Evolutionary conservation across 1,140 invertebrate genomes (phyloP), one percentile per base, ranked within the genome.

Genomic region (Nasonia vitripennis): DNA sequence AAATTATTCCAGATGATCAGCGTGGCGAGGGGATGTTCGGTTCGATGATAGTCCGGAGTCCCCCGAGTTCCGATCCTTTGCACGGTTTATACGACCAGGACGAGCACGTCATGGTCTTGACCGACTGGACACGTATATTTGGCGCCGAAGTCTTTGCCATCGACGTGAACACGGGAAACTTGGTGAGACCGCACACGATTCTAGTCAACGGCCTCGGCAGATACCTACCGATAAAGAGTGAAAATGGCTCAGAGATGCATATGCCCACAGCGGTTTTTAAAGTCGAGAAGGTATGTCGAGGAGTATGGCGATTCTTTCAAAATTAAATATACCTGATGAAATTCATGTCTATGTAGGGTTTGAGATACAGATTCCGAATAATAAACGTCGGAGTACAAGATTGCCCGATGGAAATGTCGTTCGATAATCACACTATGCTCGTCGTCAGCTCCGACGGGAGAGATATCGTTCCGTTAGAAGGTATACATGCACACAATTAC

Each of bases 361-460:
- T 20, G 14, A 87, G 91, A 34, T 94, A 95, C 87, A 89, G 94
- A 86, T 97, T 98, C 88, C 93, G 98, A 23, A 91, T 98, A n/a
- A 96, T 98, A 62, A 98, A 98, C 90, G 97, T 97, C 4, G 97
- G 97, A 89, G 96, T 98, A 89, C 93, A 98, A 2, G 97, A 98
- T 90, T 98, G 97, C 89, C 97, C 98, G 0, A 96, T 98, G 75
- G 95, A 97, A 89, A 89, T 98, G 75, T 97, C 97, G 0, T 94
- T 98, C 17, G 97, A 98, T 87, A 95, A 96, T 89, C 98, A 98
- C 89, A 96, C 95, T 2, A 91, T 99, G 75, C 95, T 94, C 0
- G 93, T 98, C 1, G 96, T 98, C 48, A 95, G 95, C 48, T 95
- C 95, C 10, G 98, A 99, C 93, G 97, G 97, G 41, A 95, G 95